These are phyloP conservation scores for Tachina fera DNA, from an alignment of 2,888 invertebrate species.

Conservation along the genomic window DNA sequence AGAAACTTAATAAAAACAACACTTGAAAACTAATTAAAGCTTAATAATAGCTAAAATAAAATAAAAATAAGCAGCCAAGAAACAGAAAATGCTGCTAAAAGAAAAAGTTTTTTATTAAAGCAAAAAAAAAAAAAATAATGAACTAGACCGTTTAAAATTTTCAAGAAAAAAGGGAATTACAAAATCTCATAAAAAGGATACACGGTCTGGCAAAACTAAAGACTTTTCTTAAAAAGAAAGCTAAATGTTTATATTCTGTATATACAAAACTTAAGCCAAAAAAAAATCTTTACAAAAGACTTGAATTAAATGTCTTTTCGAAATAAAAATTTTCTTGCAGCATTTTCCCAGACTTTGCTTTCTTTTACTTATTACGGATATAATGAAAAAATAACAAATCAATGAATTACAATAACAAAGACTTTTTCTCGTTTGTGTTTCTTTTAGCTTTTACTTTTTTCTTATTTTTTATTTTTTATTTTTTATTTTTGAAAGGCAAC, in stretches of 20 bases:
- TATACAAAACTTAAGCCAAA: slow-evolving; percentile 18
- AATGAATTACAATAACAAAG: slow-evolving; percentile 70
- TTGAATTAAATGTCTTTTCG: slow-evolving; percentile 50
- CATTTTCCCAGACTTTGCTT: slow-evolving; percentile 27
- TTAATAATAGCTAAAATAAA: slow-evolving; percentile 77
- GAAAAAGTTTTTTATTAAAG: slow-evolving; percentile 71
- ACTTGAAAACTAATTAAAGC: slow-evolving; percentile 82
- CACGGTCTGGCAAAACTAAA: slow-evolving; percentile 47
- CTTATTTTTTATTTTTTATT: neutral
- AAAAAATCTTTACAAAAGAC: slow-evolving; percentile 35
- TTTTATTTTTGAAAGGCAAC: neutral
- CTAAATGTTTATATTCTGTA: neutral
- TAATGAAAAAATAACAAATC: slow-evolving; percentile 72
- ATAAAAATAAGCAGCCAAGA: slow-evolving; percentile 63
- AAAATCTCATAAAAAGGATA: slow-evolving; percentile 52
- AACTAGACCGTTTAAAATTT: slow-evolving; percentile 62
- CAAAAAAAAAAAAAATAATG: slow-evolving; percentile 52
- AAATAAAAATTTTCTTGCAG: slow-evolving; percentile 40
- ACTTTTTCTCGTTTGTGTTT: slow-evolving; percentile 21
- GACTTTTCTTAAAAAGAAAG: slow-evolving; percentile 14
- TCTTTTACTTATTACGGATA: slow-evolving; percentile 25
- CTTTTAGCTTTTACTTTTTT: neutral
- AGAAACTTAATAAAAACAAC: slow-evolving; percentile 78
- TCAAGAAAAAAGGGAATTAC: slow-evolving; percentile 20
- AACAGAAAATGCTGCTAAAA: slow-evolving; percentile 71